phyloP scores from a whole-genome alignment of 2,888 invertebrate genomes.

The Dascillus cervinus region DNA sequence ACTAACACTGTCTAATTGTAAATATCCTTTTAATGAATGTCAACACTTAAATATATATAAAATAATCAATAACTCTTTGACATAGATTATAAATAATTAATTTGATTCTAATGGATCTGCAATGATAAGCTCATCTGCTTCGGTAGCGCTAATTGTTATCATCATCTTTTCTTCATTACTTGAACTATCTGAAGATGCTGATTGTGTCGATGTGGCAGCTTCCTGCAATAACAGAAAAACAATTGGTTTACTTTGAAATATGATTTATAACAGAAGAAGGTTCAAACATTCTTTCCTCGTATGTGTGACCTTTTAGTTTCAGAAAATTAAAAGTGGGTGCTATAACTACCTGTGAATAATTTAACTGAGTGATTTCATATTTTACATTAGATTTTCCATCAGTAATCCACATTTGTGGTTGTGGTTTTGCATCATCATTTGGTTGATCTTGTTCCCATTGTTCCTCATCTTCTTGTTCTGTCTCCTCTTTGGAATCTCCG shows the following conservation, averaged over 20 bases:
- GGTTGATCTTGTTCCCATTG: slow-evolving; percentile 21
- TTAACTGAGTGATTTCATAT: slow-evolving; percentile 41
- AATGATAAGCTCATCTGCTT: slow-evolving; percentile 38
- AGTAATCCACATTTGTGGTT: slow-evolving; percentile 37
- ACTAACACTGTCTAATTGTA: no score
- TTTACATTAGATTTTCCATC: slow-evolving; percentile 39
- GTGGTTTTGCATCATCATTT: slow-evolving; percentile 20
- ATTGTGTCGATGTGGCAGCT: slow-evolving; percentile 66
- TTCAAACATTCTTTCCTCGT: no score
- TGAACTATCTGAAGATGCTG: slow-evolving; percentile 59
- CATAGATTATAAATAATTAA: background rate
- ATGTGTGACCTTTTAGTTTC: no score
- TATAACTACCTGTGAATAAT: slow-evolving; percentile 40
- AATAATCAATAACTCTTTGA: background rate
- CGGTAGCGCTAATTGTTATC: slow-evolving; percentile 60
- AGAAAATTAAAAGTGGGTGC: no score
- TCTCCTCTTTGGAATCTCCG: slow-evolving; percentile 17
- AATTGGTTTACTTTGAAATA: no score
- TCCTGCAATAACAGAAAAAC: slow-evolving; percentile 45
- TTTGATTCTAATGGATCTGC: slow-evolving; percentile 39
- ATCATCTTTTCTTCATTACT: slow-evolving; percentile 73
- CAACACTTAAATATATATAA: background rate
- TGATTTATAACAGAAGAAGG: no score
- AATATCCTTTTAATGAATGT: slow-evolving; percentile 2
- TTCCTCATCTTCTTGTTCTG: slow-evolving; percentile 25